Evolutionary conservation across 2,113 vertebrate species (phyloP).

Genomic region (Tor tambroides): DNA sequence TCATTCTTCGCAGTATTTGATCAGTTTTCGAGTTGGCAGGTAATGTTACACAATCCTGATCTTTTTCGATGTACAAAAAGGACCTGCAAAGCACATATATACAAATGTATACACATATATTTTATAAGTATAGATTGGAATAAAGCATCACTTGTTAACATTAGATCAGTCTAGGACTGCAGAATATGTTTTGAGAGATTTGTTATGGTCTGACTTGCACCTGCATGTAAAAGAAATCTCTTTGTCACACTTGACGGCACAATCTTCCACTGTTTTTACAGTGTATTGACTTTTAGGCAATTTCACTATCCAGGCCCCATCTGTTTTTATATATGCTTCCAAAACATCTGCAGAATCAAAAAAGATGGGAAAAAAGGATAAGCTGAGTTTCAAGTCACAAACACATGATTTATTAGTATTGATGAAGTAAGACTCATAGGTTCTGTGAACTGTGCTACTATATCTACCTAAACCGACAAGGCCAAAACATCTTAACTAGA

Average conservation of each 20-base stretch:
- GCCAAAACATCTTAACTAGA: not conserved
- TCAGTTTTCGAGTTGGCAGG: slow-evolving; percentile 74
- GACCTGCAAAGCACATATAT: slow-evolving; percentile 63
- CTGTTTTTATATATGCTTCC: slow-evolving; percentile 70
- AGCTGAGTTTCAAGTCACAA: not conserved
- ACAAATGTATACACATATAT: not conserved
- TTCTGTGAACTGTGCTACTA: not conserved
- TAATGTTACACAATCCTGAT: slow-evolving; percentile 74
- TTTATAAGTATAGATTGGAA: not conserved
- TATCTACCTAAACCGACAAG: not conserved
- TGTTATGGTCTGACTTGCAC: slow-evolving; percentile 49
- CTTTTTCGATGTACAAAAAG: slow-evolving; percentile 74
- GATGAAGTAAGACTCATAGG: not conserved
- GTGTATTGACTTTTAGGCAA: slow-evolving; percentile 58
- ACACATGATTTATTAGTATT: not conserved
- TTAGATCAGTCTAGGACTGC: not conserved
- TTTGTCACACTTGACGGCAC: slow-evolving; percentile 70
- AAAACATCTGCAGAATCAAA: slow-evolving; percentile 49
- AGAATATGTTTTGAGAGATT: not conserved
- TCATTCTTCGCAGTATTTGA: slow-evolving; percentile 60
- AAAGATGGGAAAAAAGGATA: not conserved
- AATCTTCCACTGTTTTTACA: slow-evolving; percentile 57
- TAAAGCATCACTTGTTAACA: not conserved
- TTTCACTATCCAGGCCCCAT: slow-evolving; percentile 73
- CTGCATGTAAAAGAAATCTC: slow-evolving; percentile 74